Conservation (phyloP, 1,140 invertebrate genomes). For the Drosophila malerkotliana region DNA sequence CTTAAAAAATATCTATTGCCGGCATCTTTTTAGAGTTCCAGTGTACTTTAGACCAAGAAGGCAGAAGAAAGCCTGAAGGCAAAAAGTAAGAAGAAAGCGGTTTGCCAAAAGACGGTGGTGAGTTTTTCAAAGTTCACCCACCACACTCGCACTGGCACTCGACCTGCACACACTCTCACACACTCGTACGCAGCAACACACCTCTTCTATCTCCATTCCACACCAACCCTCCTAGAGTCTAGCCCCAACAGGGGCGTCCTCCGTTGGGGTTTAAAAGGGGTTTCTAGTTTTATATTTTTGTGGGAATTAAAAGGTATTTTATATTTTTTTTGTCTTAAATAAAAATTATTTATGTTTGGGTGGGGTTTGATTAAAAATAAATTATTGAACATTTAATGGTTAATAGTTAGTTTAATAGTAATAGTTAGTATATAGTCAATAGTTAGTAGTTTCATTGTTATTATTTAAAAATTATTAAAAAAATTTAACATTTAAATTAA, state of each 20-base stretch:
- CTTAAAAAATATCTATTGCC: too few species aligned
- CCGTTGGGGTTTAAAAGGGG: not conserved
- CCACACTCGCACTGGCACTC: constrained; percentile 6
- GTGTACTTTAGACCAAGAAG: not conserved
- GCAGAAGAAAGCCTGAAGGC: not conserved
- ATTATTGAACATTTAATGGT: too few species aligned
- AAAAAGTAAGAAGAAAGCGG: constrained; percentile 12
- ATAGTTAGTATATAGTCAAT: too few species aligned
- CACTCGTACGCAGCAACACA: constrained; percentile 9
- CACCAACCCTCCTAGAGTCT: constrained; percentile 36
- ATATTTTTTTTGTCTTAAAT: too few species aligned
- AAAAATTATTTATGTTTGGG: too few species aligned
- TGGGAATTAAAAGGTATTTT: too few species aligned
- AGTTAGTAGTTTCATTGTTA: too few species aligned
- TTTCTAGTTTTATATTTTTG: too few species aligned
- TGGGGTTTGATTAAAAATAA: too few species aligned
- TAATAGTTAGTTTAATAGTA: too few species aligned
- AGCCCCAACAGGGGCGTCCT: not conserved
- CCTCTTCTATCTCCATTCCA: constrained; percentile 7
- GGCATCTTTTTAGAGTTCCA: not conserved
- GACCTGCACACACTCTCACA: constrained; percentile 1
- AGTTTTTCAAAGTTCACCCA: constrained; percentile 45
- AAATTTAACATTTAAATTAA: too few species aligned
- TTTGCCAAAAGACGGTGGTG: constrained; percentile 36
- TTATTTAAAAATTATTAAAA: too few species aligned